Percentiles rank a stretch among this genome's conserved stretches.
Evolutionary conservation across 1,140 invertebrate genomes (phyloP).

Genomic region (Oreohelix idahoensis): DNA sequence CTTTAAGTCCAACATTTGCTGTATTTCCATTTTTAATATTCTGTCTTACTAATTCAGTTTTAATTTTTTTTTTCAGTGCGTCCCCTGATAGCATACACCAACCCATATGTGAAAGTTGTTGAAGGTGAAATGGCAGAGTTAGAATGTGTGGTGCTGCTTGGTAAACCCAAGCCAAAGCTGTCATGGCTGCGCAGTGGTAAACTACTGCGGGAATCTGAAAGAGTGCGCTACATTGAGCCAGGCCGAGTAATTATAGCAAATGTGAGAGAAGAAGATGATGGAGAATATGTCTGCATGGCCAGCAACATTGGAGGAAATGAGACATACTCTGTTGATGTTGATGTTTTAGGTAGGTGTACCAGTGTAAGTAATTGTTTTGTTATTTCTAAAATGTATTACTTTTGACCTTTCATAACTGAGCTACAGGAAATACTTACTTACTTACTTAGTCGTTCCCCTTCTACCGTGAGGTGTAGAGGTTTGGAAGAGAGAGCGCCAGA

Average conservation of each 20-base stretch:
- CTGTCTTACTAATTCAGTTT: neutral
- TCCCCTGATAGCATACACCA: slow-evolving; percentile 69
- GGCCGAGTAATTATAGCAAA: slow-evolving; percentile 61
- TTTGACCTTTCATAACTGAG: no score
- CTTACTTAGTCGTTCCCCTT: no score
- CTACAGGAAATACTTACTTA: no score
- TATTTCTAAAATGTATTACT: no score
- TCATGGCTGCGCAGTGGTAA: slow-evolving; percentile 71
- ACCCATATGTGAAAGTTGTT: slow-evolving; percentile 61
- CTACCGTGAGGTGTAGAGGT: no score
- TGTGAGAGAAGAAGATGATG: slow-evolving; percentile 66
- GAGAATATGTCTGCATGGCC: slow-evolving; percentile 73
- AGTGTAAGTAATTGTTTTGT: no score
- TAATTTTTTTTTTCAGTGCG: slow-evolving; percentile 56
- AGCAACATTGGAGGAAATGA: slow-evolving; percentile 74
- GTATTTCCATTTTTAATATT: no score
- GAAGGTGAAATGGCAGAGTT: slow-evolving; percentile 62
- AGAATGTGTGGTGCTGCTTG: slow-evolving; percentile 73
- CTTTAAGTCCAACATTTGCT: no score
- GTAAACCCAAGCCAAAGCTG: slow-evolving; percentile 73
- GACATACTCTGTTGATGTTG: slow-evolving; percentile 67
- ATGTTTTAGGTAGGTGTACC: slow-evolving; percentile 74
- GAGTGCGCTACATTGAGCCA: slow-evolving; percentile 41
- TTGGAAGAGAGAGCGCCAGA: no score
- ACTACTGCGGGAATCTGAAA: slow-evolving; percentile 47